Evolutionary conservation across 2,797 vertebrate species (phyloP).

Genomic region (Alcedo quadribrachys): DNA sequence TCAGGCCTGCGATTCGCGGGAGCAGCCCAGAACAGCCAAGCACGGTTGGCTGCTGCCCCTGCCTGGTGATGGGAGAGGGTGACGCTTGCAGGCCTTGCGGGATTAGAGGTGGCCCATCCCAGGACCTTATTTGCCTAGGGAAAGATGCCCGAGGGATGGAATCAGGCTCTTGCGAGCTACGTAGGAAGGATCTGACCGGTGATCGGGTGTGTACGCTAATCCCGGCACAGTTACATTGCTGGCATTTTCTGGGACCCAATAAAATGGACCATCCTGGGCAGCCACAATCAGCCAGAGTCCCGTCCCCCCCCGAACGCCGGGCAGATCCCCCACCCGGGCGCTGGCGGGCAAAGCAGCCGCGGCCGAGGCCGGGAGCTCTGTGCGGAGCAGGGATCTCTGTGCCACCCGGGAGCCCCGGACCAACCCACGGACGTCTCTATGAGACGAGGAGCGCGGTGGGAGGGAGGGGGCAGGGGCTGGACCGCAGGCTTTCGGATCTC

Average conservation of each 20-base stretch:
- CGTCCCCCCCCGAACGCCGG: rapidly evolving
- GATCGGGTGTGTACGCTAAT: rapidly evolving
- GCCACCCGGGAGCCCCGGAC: rapidly evolving
- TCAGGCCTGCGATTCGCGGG: background rate
- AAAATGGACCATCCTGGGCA: rapidly evolving
- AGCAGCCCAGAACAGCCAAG: background rate
- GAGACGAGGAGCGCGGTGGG: rapidly evolving
- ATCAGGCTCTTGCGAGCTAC: rapidly evolving
- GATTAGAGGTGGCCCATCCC: rapidly evolving
- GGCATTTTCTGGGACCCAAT: rapidly evolving
- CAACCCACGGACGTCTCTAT: rapidly evolving
- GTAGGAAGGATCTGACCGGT: rapidly evolving
- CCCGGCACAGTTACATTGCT: rapidly evolving
- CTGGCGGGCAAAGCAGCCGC: rapidly evolving
- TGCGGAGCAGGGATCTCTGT: no score
- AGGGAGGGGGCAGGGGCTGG: no score
- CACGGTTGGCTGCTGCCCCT: slow-evolving; percentile 56
- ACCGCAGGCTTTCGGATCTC: rapidly evolving
- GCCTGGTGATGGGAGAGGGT: background rate
- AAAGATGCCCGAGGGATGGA: background rate
- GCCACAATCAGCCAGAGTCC: rapidly evolving
- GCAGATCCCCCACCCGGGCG: rapidly evolving
- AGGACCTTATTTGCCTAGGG: rapidly evolving
- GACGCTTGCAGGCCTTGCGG: background rate
- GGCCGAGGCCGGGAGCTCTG: rapidly evolving